These are phyloP conservation scores for Aleadryas rufinucha DNA, from an alignment of 2,113 vertebrate genomes.

Conservation along the genomic window DNA sequence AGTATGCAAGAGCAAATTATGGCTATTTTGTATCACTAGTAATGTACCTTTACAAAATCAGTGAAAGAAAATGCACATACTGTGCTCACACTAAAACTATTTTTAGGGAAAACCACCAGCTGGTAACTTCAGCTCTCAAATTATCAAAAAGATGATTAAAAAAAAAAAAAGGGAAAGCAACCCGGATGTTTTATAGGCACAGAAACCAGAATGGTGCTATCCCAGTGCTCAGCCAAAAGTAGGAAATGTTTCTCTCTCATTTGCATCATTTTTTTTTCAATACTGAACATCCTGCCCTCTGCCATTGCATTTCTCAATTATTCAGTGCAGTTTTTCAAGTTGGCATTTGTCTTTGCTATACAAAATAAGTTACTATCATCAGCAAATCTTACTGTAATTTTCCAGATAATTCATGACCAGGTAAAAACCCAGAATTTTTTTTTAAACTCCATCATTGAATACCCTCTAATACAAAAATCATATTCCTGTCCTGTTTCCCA, in stretches of 20 bases:
- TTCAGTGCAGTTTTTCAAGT: neutral
- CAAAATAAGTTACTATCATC: neutral
- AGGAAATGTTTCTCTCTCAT: neutral
- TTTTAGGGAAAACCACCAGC: conserved; percentile 24
- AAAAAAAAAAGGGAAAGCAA: neutral
- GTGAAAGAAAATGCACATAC: neutral
- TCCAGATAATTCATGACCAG: neutral
- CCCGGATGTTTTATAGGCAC: neutral
- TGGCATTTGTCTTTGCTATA: neutral
- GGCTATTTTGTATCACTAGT: neutral
- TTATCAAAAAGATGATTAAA: neutral
- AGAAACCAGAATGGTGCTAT: neutral
- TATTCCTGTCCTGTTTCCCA: neutral
- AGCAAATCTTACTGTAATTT: neutral
- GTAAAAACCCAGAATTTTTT: neutral
- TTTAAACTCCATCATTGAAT: neutral
- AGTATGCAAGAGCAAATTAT: conserved; percentile 25
- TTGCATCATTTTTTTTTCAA: neutral
- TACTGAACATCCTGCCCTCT: neutral
- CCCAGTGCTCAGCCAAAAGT: neutral
- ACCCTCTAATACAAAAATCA: neutral
- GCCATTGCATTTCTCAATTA: neutral
- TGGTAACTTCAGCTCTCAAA: neutral
- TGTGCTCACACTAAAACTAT: neutral
- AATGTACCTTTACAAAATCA: conserved; percentile 33